These are phyloP conservation scores for Acyrthosiphon pisum DNA, from an alignment of 1,140 invertebrate species.

Conservation along the genomic window DNA sequence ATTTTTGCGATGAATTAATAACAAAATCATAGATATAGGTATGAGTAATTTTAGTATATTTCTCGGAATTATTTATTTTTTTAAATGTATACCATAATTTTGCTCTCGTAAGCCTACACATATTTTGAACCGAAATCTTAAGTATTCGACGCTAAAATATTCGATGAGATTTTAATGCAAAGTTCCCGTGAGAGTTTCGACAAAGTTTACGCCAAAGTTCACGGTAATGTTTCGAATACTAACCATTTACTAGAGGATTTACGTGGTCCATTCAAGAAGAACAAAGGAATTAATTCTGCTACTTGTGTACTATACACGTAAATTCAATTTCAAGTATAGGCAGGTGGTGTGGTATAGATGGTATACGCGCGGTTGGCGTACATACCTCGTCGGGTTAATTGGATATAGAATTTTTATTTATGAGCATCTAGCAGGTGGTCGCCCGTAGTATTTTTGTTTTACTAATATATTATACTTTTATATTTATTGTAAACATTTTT, in stretches of 20 bases:
- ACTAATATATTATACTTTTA: neutral
- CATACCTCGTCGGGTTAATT: neutral
- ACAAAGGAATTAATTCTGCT: conserved; percentile 36
- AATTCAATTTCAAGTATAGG: neutral
- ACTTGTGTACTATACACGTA: neutral
- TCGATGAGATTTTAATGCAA: conserved; percentile 11
- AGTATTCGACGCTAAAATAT: neutral
- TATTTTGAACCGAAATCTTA: neutral
- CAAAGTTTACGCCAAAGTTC: conserved; percentile 28
- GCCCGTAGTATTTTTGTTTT: neutral
- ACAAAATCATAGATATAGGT: neutral
- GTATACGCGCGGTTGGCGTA: neutral
- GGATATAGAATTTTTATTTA: conserved; percentile 4
- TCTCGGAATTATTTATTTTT: neutral
- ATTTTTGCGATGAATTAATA: neutral
- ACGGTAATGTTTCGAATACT: conserved; percentile 34
- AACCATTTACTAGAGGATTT: conserved; percentile 37
- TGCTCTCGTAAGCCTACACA: neutral
- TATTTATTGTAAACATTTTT: neutral
- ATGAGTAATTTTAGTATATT: neutral
- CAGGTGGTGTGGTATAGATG: neutral
- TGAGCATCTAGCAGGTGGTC: neutral
- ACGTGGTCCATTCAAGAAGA: conserved; percentile 44
- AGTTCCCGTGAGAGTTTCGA: conserved; percentile 14
- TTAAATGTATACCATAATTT: neutral